Evolutionary conservation across 1,140 invertebrate species (phyloP).

Genomic region (Magallana angulata): DNA sequence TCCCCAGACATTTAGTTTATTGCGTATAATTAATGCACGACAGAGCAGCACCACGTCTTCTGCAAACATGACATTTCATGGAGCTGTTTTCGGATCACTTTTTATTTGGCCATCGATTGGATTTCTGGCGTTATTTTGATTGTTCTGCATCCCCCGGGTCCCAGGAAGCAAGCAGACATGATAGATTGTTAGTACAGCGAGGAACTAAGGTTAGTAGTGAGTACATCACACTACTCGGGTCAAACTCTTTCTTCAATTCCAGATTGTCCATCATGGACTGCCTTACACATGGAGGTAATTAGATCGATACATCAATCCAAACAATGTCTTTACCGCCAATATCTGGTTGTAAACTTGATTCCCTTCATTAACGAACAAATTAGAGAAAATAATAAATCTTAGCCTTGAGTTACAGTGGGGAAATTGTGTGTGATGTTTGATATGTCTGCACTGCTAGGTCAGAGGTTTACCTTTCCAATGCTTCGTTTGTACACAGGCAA

Average conservation of each 20-base stretch:
- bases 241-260: not conserved
- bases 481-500: too few species aligned
- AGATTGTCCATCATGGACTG: not conserved
- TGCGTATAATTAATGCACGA: not conserved
- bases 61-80: not conserved
- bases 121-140: not conserved
- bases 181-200: not conserved
- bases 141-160: not conserved
- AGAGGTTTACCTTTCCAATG: too few species aligned
- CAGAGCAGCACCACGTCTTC: not conserved
- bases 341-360: not conserved
- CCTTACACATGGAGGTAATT: not conserved
- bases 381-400: too few species aligned
- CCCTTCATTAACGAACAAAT: too few species aligned
- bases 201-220: not conserved
- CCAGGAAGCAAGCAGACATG: not conserved
- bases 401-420: too few species aligned
- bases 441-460: too few species aligned
- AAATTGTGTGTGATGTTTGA: too few species aligned
- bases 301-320: not conserved
- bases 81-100: not conserved
- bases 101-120: slow-evolving; percentile 18
- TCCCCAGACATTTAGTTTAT: not conserved
- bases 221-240: not conserved
- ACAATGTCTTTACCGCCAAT: not conserved